These are phyloP conservation scores for Lottia scabra DNA, from an alignment of 2,888 invertebrate species.

Conservation along the genomic window DNA sequence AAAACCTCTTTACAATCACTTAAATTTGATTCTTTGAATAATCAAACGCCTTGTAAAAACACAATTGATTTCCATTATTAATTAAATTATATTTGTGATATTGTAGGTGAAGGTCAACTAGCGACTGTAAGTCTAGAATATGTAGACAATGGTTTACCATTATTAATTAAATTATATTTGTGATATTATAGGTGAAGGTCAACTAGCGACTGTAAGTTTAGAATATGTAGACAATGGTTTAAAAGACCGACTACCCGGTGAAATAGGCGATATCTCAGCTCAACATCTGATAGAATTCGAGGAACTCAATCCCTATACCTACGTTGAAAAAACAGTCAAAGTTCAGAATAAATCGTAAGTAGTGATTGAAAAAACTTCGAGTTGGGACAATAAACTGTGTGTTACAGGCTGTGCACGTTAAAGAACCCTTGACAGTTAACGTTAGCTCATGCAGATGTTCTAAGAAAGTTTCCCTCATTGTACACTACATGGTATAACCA, in stretches of 20 bases:
- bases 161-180: too few species aligned
- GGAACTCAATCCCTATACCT: conserved; percentile 66
- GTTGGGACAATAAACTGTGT: too few species aligned
- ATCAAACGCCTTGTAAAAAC: too few species aligned
- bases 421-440: too few species aligned
- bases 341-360: conserved; percentile 64
- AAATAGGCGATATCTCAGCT: conserved; percentile 59
- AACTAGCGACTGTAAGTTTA: conserved; percentile 48
- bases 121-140: conserved; percentile 41
- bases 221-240: conserved; percentile 46
- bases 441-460: too few species aligned
- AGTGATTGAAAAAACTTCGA: too few species aligned
- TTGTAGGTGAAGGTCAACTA: conserved; percentile 59
- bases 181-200: conserved; percentile 56
- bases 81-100: not conserved
- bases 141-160: conserved; percentile 32
- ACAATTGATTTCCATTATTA: too few species aligned
- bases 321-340: conserved; percentile 57
- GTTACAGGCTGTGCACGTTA: too few species aligned
- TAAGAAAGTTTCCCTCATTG: too few species aligned
- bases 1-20: too few species aligned
- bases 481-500: too few species aligned
- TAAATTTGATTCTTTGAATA: too few species aligned
- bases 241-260: conserved; percentile 61
- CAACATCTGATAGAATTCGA: conserved; percentile 64